These are phyloP conservation scores for Myripristis murdjan DNA, from an alignment of 2,797 vertebrate genomes.

Conservation along the genomic window DNA sequence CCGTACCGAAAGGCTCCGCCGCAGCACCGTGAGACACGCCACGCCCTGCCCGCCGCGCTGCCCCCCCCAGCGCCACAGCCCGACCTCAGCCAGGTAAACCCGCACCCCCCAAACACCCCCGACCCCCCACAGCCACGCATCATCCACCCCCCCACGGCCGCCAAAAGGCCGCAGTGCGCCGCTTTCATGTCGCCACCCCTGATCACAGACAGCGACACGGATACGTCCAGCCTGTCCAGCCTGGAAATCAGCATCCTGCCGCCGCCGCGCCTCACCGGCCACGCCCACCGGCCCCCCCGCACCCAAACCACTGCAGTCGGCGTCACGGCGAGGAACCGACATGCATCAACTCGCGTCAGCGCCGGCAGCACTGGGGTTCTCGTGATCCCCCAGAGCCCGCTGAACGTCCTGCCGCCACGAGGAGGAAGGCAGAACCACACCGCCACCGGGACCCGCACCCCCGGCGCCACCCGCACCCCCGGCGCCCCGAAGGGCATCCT, in stretches of 20 bases:
- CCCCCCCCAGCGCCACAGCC: conserved; percentile 48
- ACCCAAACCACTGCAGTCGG: background rate
- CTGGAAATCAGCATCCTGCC: conserved; percentile 71
- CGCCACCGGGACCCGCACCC: background rate
- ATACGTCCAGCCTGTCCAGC: conserved; percentile 82
- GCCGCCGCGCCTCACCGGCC: conserved; percentile 42
- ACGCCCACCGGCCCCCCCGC: background rate
- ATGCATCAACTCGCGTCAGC: conserved; percentile 53
- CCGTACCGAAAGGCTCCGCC: conserved; percentile 98
- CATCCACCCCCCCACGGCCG: conserved; percentile 1
- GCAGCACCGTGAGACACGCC: conserved; percentile 93
- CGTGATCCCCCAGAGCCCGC: background rate
- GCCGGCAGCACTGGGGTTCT: conserved; percentile 67
- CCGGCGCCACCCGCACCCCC: fast-evolving
- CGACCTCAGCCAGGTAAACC: conserved; percentile 88
- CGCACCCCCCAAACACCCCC: conserved; percentile 45
- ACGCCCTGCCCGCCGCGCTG: conserved; percentile 75
- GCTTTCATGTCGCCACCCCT: conserved; percentile 62
- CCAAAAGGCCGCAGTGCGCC: conserved; percentile 31
- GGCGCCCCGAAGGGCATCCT: conserved; percentile 81
- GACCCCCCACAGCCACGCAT: background rate
- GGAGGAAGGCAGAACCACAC: too few species aligned
- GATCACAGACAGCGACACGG: conserved; percentile 87
- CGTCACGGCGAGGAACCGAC: background rate
- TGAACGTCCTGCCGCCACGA: conserved; percentile 75